Percentiles rank a stretch among this genome's conserved stretches.
Evolutionary conservation across 2,113 vertebrate genomes (phyloP).

Genomic region (Eurypyga helias): DNA sequence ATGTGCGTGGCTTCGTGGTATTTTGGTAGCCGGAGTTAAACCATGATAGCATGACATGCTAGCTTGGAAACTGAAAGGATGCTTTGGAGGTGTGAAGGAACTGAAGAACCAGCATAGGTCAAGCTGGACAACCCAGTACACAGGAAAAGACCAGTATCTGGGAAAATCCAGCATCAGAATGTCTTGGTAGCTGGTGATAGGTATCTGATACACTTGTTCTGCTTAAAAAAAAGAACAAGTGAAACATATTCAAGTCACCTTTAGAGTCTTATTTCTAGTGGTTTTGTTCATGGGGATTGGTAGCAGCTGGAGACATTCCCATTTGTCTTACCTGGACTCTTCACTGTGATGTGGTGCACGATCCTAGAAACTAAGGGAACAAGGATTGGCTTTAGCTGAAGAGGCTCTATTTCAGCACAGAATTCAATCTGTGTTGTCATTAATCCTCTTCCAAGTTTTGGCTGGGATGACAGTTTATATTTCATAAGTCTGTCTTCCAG

Average conservation of each 20-base stretch:
- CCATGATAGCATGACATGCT: neutral
- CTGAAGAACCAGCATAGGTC: no score
- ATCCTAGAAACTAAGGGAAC: neutral
- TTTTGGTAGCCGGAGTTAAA: no score
- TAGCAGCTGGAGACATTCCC: neutral
- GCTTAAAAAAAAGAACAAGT: neutral
- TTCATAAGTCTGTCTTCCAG: neutral
- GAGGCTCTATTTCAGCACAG: neutral
- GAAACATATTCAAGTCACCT: neutral
- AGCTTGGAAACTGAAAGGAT: neutral
- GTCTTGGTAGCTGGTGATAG: neutral
- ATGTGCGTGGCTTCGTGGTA: no score
- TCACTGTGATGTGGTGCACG: accelerated
- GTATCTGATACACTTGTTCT: neutral
- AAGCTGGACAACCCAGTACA: no score
- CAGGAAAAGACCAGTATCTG: no score
- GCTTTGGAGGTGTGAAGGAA: neutral
- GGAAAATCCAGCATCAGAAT: no score
- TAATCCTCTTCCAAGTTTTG: neutral
- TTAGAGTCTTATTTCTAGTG: neutral
- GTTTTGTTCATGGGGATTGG: neutral
- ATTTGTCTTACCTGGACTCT: neutral
- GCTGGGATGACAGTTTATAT: neutral
- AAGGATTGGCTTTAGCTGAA: neutral
- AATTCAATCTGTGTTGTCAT: neutral